phyloP scores from a whole-genome alignment of 2,797 vertebrate species.

The Macropodus opercularis region DNA sequence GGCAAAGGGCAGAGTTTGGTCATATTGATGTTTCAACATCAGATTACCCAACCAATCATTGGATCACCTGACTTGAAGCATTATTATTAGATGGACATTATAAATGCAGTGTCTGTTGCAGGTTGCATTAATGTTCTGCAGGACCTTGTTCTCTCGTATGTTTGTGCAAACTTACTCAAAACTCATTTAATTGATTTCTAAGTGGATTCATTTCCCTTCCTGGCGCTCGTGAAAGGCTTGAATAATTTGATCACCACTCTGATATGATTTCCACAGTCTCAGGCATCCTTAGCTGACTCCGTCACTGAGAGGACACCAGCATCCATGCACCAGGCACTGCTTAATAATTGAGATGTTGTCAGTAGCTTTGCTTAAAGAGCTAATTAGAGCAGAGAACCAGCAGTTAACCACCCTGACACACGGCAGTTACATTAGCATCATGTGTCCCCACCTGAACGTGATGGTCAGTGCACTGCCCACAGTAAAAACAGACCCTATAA shows the following conservation, averaged over 20 bases:
- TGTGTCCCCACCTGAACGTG: not conserved
- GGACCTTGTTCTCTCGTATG: too few species aligned
- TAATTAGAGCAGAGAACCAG: conserved; percentile 48
- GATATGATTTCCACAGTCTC: conserved; percentile 7
- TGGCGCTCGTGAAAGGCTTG: not conserved
- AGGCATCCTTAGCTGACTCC: conserved; percentile 11
- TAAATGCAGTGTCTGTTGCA: not conserved
- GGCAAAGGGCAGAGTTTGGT: conserved; percentile 56
- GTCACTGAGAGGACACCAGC: conserved; percentile 46
- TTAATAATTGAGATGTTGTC: conserved; percentile 68
- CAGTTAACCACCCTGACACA: conserved; percentile 47
- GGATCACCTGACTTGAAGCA: conserved; percentile 7
- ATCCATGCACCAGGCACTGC: conserved; percentile 20
- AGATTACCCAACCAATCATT: conserved; percentile 49
- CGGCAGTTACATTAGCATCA: conserved; percentile 14
- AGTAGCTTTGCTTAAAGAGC: conserved; percentile 60
- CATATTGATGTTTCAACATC: conserved; percentile 72
- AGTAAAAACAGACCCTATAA: not conserved
- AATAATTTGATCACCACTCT: not conserved
- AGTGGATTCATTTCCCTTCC: not conserved
- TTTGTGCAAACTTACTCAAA: too few species aligned
- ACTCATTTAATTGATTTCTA: not conserved
- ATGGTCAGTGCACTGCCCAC: not conserved
- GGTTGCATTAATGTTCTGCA: too few species aligned
- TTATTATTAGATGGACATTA: not conserved